Evolutionary conservation across 2,888 invertebrate species (phyloP), one percentile per base, ranked within the genome.

Genomic region (Atethmia centrago): DNA sequence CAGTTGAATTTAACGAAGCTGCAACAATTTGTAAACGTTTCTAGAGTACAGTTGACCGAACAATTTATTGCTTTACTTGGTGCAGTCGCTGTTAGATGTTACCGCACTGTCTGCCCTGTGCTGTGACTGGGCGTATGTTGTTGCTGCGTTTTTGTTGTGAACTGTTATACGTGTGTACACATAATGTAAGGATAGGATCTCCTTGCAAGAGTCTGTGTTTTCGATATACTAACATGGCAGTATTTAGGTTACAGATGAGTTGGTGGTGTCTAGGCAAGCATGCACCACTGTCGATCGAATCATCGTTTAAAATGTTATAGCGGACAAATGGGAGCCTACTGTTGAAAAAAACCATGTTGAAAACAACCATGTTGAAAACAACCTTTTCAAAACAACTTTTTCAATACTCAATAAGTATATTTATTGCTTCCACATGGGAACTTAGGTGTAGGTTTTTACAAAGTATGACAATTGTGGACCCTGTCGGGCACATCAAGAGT

Each of bases 1-100:
- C 51, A 66, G 79, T 63, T 49, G 67, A 74, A 67, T 67, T 63
- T 53, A 74, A 78, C 40, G 74, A 78, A 79, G 77, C 31, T 19
- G 42, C 25, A 67, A 42, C 53, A 16, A 77, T 77, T 79, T 74
- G 66, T 67, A 42, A 64, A 45, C 45, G 67, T 31, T 67, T 55
- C 14, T 8, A 1, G 28, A 21, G 40, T 28, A 42, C 25, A 36
- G 67, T 58, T 63, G 62, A 67, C 62, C 31, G 63, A 67, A 53
- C 74, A 73, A 64, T 63, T 67, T 66, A 51, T 66, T 66, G n/a
- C 19, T 59, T 36, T 21, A 45, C 61, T 71, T 61, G 42, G 16
- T 28, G 51, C 45, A 62, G 25, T 40, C 8, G 36, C 25, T 59
- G n/a, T 28, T 31, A 36, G 14, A n/a, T n/a, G 51, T 58, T 51